Evolutionary conservation across 2,113 vertebrate species (phyloP), one percentile per base, ranked within the genome.

Genomic region (Patagioenas fasciata): DNA sequence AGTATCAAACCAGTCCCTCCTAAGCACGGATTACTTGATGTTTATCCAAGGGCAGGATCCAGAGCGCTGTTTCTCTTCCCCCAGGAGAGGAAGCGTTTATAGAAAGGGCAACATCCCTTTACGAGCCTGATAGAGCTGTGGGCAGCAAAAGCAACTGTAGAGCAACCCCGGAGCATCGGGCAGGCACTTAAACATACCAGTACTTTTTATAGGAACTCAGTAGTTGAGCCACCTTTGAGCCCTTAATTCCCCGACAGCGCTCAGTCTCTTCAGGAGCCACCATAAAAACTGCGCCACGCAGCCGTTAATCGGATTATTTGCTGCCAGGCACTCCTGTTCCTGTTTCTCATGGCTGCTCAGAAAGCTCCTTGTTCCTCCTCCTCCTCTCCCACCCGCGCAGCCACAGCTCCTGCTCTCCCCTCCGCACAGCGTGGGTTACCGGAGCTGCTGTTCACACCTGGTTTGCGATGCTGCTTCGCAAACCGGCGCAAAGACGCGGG

Each of bases 201-300:
- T 50, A 11, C 78, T 72, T 94, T 94, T 94, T 78, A 95, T 61
- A 75, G 94, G 53, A 44, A 79, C 89, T 61, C 93, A 6, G 89
- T 67, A 93, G 89, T 91, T 88, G 50, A 85, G 79, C 36, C 74
- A 66, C 93, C 80, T 64, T 38, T 75, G 60, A 92, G 89, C 89
- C 51, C 85, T 78, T 89, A 91, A 93, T 88, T 96, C 95, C 93
- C 51, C 32, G 82, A 82, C 3, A 89, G 91, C 6, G 4, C 58
- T 72, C 5, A 26, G 60, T 18, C 84, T 90, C 81, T 77, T 54
- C 62, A 66, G 91, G 71, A 96, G 73, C 75, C 54, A 21, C 79
- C 81, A 24, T 61, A 82, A 80, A 60, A 91, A 51, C 74, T 65
- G 31, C 62, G 69, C 91, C 81, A 51, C 5, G 85, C 58, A 57